phyloP scores from a whole-genome alignment of 2,888 invertebrate species.

The Liopterus haemorrhoidalis region DNA sequence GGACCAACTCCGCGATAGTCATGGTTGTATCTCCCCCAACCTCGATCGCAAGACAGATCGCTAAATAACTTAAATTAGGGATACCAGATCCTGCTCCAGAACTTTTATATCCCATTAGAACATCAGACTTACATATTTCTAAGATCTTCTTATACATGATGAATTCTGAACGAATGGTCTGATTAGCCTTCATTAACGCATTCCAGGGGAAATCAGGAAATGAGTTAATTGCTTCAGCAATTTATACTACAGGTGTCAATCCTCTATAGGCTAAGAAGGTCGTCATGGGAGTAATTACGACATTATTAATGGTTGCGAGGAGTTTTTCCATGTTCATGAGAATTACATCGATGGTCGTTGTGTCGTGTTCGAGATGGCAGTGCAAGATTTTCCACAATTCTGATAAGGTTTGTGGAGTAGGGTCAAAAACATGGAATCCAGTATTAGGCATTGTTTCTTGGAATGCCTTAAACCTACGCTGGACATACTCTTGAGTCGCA shows the following conservation, averaged over 20 bases:
- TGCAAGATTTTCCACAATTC: not conserved
- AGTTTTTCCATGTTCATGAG: not conserved
- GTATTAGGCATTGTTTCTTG: no score
- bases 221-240: not conserved
- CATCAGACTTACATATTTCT: not conserved
- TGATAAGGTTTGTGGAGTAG: not conserved
- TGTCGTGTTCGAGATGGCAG: not conserved
- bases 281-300: not conserved
- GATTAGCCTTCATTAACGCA: not conserved
- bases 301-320: not conserved
- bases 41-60: not conserved
- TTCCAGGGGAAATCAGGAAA: constrained; percentile 1
- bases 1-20: no score
- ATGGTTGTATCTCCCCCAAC: not conserved
- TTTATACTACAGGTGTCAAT: constrained; percentile 1
- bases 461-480: no score
- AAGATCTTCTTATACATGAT: constrained; percentile 2
- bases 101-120: constrained; percentile 1
- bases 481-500: no score
- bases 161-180: not conserved
- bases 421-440: not conserved
- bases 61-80: constrained; percentile 3
- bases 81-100: constrained; percentile 5
- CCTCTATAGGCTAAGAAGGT: not conserved
- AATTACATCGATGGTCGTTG: not conserved